Base-by-base conservation (phyloP, 2,888 invertebrate species). In the Oxycera nigricornis region DNA sequence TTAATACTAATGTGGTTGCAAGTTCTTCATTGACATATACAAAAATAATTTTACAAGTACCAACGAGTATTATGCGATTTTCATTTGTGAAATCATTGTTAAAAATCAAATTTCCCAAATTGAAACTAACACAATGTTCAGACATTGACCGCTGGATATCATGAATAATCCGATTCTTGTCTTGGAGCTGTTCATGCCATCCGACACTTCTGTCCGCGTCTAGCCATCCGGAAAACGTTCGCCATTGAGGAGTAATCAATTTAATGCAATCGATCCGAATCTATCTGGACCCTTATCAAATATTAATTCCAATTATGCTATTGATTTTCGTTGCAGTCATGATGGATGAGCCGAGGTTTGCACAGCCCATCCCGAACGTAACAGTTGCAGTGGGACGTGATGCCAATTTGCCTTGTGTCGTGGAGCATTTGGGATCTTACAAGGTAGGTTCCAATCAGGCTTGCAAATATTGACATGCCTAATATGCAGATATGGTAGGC, bases 301-400 rank as follows among this genome's bases (percentile, higher is more conserved):
- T 65, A 65, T 65, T 65, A 65, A 65, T 65, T 65, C 39, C 39
- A 65, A 41, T 39, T 65, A 39, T 22, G 41, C 41, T 65, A 65
- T 65, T 65, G 65, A 52, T 70, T 52, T 70, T 70, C 20, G 26
- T 50, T 88, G 74, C 89, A 94, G 94, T 94, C 76, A 88, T 94
- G 86, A 93, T 94, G 79, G 93, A 94, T 83, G 93, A 92, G 81
- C 95, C 95, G 22, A 91, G 93, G 81, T 95, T 96, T 83, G 90
- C 94, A 35, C 95, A 95, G 86, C 94, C 94, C 72, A 95, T 96
- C 81, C 95, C 95, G 65, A 96, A 96, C 86, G 94, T 95, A 81
- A 96, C 95, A 20, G 95, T 95, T 79, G 94, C 95, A 75, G 90
- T 95, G 73, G 95, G 95, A 78, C 88, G 95, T 79, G 95, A 96